These are phyloP conservation scores for Cyprinodon tularosa DNA, from an alignment of 2,113 vertebrate genomes.

Conservation along the genomic window DNA sequence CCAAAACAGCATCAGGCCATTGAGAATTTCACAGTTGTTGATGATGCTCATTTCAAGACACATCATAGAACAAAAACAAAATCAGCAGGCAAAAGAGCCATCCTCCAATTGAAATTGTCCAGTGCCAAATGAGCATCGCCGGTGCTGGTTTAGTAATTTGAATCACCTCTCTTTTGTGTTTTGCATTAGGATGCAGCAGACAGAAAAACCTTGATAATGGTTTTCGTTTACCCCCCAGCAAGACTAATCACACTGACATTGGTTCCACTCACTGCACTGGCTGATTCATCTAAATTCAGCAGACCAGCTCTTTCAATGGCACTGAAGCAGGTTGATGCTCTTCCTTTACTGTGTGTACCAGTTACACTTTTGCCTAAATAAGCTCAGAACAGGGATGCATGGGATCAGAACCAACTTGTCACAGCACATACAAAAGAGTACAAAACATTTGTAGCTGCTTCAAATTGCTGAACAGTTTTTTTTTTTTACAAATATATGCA, in stretches of 20 bases:
- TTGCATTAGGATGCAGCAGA: constrained; percentile 65
- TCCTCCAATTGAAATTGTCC: constrained; percentile 53
- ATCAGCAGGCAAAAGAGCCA: constrained; percentile 48
- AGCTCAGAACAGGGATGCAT: constrained; percentile 13
- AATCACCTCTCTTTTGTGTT: constrained; percentile 64
- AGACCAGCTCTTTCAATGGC: constrained; percentile 47
- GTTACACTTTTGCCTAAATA: constrained; percentile 31
- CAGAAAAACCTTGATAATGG: constrained; percentile 76
- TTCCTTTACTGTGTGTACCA: constrained; percentile 10
- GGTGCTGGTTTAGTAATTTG: constrained; percentile 58
- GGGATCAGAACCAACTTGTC: constrained; percentile 24
- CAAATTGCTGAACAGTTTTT: not conserved
- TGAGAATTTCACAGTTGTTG: constrained; percentile 52
- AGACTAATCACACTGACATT: constrained; percentile 75
- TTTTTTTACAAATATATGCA: not conserved
- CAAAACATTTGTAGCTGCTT: not conserved
- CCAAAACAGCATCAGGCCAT: constrained; percentile 31
- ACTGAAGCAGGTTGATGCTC: constrained; percentile 36
- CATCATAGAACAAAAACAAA: constrained; percentile 66
- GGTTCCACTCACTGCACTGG: constrained; percentile 70
- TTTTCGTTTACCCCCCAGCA: constrained; percentile 80
- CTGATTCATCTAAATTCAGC: constrained; percentile 64
- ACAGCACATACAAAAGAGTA: constrained; percentile 10
- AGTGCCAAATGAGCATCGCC: constrained; percentile 47
- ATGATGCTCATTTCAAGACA: constrained; percentile 60